Base-by-base conservation (phyloP, 2,888 invertebrate species). In the Ophonus ardosiacus region DNA sequence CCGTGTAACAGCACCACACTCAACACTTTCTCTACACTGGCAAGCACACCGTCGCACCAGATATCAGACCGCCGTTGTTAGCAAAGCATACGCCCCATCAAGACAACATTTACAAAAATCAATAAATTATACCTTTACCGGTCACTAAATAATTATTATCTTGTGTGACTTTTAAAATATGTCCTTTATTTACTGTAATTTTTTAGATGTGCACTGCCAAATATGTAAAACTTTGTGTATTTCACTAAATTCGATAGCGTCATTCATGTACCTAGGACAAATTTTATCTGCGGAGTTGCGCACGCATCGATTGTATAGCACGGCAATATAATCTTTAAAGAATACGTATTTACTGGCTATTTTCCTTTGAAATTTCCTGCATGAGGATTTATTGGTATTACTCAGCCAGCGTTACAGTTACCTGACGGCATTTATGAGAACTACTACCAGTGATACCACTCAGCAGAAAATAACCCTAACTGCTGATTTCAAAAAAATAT, bases 61-160 rank as follows among this genome's bases (percentile, higher is more conserved):
- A 86, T 78, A 83, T 21, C 83, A 56, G 78, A 83, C 76, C 18
- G 85, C 38, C 81, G 83, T 65, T 88, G 88, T 88, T 87, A 87
- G 86, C 86, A 86, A 88, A 89, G 90, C 89, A 89, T 89, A 90
- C 90, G 90, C 89, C 89, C 89, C 90, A 90, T 90, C 88, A 88
- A 89, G 65, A 57, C 15, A 65, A 68, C 63, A 63, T 59, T 78
- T 24, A 78, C 21, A 38, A 68, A 85, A 63, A 85, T 71, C 79
- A 80, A 85, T 85, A 85, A 59, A 76, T 24, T 63, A 85, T 68
- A 85, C 80, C 31, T 51, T 61, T 40, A 24, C 40, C 61, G 57
- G 51, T 17, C 59, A 15, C 18, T 17, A 57, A 59, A 74, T 51
- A 38, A 51, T 2, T 17, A 61, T 6, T 40, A 21, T 40, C 43